Base-by-base conservation (phyloP, 2,888 invertebrate genomes). In the Platerodrilus igneus region DNA sequence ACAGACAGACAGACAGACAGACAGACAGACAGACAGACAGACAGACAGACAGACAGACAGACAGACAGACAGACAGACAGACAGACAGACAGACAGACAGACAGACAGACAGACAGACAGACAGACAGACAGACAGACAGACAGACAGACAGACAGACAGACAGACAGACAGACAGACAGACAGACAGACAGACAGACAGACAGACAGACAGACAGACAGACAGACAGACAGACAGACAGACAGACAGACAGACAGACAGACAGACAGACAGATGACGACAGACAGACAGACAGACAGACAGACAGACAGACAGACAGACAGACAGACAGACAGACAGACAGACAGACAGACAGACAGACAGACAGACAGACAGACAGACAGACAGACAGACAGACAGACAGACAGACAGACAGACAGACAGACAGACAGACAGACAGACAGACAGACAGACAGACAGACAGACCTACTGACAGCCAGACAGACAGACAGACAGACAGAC, bases 351-450 rank as follows among this genome's bases (percentile, higher is more conserved):
- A 9, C 17, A 7, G 28, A 16, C 17, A 10, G 28, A 16, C 17
- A 16, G 28, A 16, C 28, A 9, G 28, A 28, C 10, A 4, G 28
- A 16, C 28, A 16, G 16, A n/a, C 28, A 28, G 28, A 16, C 28
- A 16, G 28, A 28, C 28, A 28, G 28, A 28, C 28, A n/a, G 28
- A 28, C 28, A 28, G 28, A 16, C 28, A 16, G 28, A 28, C 28
- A 28, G 28, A 28, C 28, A 10, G 16, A 28, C 28, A 28, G 22
- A 22, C 22, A 22, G 22, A 22, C 22, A 22, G 22, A 22, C 22
- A 22, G 22, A 22, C 22, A 22, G 22, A 22, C 22, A 22, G 22
- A 22, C 22, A 22, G 22, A 22, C 22, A 22, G 22, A 22, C 22
- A 22, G 22, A 22, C 22, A 22, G n/a, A n/a, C n/a, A n/a, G n/a